phyloP scores from a whole-genome alignment of 2,888 invertebrate genomes.

The Tanypteryx hageni region DNA sequence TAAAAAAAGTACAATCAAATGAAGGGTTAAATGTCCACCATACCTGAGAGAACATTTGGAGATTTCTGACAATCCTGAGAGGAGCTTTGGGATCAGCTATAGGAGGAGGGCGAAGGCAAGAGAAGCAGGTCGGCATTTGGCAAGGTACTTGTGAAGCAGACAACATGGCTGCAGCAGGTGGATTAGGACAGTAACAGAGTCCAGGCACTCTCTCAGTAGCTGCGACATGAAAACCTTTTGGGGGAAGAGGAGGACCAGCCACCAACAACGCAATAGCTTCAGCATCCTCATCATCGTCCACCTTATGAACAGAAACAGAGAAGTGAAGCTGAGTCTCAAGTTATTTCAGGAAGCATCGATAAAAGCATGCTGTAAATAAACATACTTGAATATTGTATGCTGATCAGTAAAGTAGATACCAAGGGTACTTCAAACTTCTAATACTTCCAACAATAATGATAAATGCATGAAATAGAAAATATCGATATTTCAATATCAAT shows the following conservation, averaged over 20 bases:
- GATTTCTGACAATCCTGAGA: slow-evolving; percentile 82
- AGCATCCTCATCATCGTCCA: slow-evolving; percentile 90
- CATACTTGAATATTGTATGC: background rate
- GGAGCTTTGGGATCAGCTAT: slow-evolving; percentile 74
- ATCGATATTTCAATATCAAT: no score
- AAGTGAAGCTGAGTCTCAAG: background rate
- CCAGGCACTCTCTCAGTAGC: slow-evolving; percentile 88
- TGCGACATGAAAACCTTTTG: slow-evolving; percentile 87
- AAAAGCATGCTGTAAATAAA: background rate
- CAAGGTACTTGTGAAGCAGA: background rate
- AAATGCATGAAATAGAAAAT: no score
- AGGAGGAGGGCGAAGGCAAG: slow-evolving; percentile 50
- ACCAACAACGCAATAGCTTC: slow-evolving; percentile 85
- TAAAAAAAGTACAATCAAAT: no score
- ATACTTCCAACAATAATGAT: no score
- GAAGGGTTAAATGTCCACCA: slow-evolving; percentile 74
- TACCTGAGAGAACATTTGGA: slow-evolving; percentile 92
- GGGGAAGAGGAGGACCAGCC: slow-evolving; percentile 84
- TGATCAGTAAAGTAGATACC: no score
- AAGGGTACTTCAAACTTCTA: no score
- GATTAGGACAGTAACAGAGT: slow-evolving; percentile 71
- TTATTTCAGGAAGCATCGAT: background rate
- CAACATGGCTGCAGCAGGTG: background rate
- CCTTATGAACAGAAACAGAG: slow-evolving; percentile 73
- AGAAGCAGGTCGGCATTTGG: slow-evolving; percentile 16